Evolutionary conservation across 2,797 vertebrate species (phyloP), one percentile per base, ranked within the genome.

Genomic region (Tenualosa ilisha): DNA sequence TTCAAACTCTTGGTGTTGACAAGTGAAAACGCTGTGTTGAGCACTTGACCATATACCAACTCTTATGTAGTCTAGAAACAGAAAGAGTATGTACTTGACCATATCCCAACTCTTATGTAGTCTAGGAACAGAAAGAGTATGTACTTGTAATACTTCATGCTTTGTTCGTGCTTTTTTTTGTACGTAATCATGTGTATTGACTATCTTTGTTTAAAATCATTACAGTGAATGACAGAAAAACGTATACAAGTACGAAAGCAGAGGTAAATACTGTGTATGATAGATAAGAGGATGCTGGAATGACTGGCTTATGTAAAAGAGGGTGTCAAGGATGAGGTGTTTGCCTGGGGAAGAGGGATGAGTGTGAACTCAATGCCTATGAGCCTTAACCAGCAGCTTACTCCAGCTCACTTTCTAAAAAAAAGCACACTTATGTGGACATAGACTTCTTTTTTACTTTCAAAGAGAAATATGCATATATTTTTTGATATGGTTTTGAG

Each of bases 401-500:
- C 65, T 72, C 40, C 6, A 56, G 54, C 54, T 20, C 51, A 53
- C 51, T 68, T 53, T 11, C 31, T 68, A 9, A 3, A 63, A 63
- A 24, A 12, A 13, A 53, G 15, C 59, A 63, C 54, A 63, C 6
- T n/a, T 24, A 63, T 2, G 5, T 65, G n/a, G 9, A 65, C 61
- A 65, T 11, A 24, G 24, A 65, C 24, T 6, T 40, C 37, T 40
- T 15, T 15, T 20, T 31, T 72, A 24, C 12, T 15, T 2, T 72
- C 4, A 40, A 24, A 65, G 24, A 37, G 31, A 31, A 31, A 31
- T 31, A 31, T 31, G 31, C 1, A 1, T 31, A 31, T 31, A 31
- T 31, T 31, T 31, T 31, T 31, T n/a, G n/a, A 31, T 31, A 90
- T 86, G 87, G 89, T 89, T 91, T 63, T 89, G 88, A 89, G 79